Conservation (phyloP, 2,888 invertebrate species). For the Diarsia dahlii region DNA sequence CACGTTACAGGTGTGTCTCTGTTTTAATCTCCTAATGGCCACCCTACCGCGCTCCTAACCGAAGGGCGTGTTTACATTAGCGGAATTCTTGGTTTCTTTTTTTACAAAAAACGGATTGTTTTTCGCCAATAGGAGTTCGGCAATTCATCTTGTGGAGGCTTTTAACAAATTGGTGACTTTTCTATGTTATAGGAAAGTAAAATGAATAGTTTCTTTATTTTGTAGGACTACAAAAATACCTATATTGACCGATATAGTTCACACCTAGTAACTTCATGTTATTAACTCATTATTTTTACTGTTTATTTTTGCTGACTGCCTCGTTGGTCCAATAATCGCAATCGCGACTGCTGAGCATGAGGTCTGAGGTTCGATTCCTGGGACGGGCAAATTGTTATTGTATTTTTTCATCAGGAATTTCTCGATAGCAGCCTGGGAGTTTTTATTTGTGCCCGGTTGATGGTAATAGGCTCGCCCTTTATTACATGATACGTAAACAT, state of each 20-base stretch:
- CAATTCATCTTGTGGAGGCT: constrained; percentile 18
- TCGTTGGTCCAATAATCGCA: too few species aligned
- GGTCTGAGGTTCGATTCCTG: too few species aligned
- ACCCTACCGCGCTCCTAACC: constrained; percentile 69
- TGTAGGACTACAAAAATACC: background rate
- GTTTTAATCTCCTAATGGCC: constrained; percentile 87
- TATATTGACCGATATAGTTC: background rate
- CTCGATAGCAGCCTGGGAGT: too few species aligned
- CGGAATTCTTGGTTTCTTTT: background rate
- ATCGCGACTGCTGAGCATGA: too few species aligned
- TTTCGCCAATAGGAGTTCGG: constrained; percentile 6
- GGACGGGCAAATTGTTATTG: too few species aligned
- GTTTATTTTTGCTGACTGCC: background rate
- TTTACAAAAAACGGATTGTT: constrained; percentile 9
- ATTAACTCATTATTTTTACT: background rate
- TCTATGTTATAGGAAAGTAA: background rate
- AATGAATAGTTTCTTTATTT: background rate
- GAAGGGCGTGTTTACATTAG: constrained; percentile 35
- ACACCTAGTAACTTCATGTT: background rate
- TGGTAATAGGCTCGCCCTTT: too few species aligned
- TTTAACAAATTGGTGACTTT: constrained; percentile 24
- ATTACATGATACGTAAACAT: too few species aligned
- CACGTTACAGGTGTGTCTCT: constrained; percentile 80
- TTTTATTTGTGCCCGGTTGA: too few species aligned
- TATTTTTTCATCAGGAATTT: too few species aligned